phyloP scores from a whole-genome alignment of 2,888 invertebrate genomes.

The Athalia rosae region DNA sequence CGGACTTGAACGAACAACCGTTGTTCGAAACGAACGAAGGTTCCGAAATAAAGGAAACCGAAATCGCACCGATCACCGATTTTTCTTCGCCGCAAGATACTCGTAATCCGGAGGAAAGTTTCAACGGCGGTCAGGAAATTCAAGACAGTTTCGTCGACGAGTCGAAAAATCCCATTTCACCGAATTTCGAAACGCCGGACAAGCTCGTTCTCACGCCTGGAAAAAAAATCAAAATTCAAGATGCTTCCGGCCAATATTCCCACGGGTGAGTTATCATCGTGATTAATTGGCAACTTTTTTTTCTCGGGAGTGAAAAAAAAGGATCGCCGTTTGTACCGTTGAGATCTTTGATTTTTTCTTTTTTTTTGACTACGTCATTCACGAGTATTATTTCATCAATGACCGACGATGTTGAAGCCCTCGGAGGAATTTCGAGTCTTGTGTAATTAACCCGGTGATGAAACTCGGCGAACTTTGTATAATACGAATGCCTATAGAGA shows the following conservation, averaged over 20 bases:
- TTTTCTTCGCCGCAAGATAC: not conserved
- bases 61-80: not conserved
- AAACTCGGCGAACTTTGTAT: no score
- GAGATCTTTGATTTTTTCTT: no score
- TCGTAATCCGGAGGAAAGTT: not conserved
- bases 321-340: not conserved
- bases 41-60: slow-evolving; percentile 13
- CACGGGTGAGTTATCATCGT: slow-evolving; percentile 48
- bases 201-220: slow-evolving; percentile 41
- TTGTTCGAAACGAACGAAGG: not conserved
- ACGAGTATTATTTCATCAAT: not conserved
- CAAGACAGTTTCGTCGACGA: not conserved
- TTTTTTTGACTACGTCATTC: not conserved
- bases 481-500: no score
- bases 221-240: slow-evolving; percentile 46
- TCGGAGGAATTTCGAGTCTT: no score
- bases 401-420: not conserved
- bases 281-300: no score
- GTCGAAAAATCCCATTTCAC: not conserved
- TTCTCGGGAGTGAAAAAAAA: not conserved
- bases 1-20: no score
- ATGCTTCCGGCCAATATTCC: slow-evolving; percentile 49
- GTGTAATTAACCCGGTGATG: no score
- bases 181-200: not conserved
- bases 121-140: not conserved